These are phyloP conservation scores for Theristus sp. DNA, from an alignment of 2,888 invertebrate species.

Conservation along the genomic window DNA sequence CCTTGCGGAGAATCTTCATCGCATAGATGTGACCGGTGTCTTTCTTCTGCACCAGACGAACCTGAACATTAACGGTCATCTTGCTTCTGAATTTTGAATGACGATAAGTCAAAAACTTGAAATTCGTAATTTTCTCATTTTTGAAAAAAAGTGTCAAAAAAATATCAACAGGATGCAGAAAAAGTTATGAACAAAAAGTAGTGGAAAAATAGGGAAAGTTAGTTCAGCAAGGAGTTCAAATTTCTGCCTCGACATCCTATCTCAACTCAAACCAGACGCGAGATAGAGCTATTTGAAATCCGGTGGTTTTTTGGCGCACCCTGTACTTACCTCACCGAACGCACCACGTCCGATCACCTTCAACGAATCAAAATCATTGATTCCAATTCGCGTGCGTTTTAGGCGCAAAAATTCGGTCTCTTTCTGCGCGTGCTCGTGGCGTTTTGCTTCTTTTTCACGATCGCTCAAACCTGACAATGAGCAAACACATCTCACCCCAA, in stretches of 20 bases:
- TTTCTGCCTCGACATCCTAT: too few species aligned
- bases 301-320: too few species aligned
- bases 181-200: background rate
- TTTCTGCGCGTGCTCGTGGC: slow-evolving; percentile 86
- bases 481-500: slow-evolving; percentile 10
- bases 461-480: slow-evolving; percentile 17
- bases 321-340: slow-evolving; percentile 41
- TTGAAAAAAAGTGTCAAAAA: too few species aligned
- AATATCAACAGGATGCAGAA: too few species aligned
- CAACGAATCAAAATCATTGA: slow-evolving; percentile 83
- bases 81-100: too few species aligned
- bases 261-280: too few species aligned
- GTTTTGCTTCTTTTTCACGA: slow-evolving; percentile 59
- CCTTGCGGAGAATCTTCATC: slow-evolving; percentile 96
- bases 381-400: slow-evolving; percentile 81
- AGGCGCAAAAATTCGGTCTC: slow-evolving; percentile 94
- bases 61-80: too few species aligned
- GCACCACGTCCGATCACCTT: slow-evolving; percentile 45
- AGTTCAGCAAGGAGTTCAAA: too few species aligned
- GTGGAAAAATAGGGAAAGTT: slow-evolving; percentile 25
- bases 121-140: too few species aligned
- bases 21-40: slow-evolving; percentile 99
- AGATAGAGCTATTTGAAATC: too few species aligned
- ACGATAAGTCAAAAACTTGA: too few species aligned
- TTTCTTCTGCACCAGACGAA: slow-evolving; percentile 92